Evolutionary conservation across 2,888 invertebrate species (phyloP).

Genomic region (Pollenia amentaria): DNA sequence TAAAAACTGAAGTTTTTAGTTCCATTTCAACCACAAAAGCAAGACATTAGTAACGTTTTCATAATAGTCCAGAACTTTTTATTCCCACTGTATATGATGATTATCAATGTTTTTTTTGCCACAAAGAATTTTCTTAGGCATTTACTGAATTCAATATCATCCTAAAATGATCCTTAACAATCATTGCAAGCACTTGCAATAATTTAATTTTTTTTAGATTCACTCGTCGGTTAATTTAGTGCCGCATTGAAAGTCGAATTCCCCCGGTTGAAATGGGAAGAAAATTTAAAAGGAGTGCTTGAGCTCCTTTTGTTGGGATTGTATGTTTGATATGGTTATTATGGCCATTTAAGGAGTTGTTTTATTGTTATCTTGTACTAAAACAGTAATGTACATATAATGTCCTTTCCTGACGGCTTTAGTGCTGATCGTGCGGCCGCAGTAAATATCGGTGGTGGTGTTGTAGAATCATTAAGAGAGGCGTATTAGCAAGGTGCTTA

Average conservation of each 20-base stretch:
- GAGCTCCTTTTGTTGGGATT: conserved; percentile 49
- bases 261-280: neutral
- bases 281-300: conserved; percentile 22
- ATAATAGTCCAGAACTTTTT: conserved; percentile 26
- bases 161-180: conserved; percentile 49
- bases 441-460: conserved; percentile 1
- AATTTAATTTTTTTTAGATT: conserved; percentile 38
- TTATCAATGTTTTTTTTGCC: neutral
- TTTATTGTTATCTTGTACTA: conserved; percentile 61
- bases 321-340: conserved; percentile 55
- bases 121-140: neutral
- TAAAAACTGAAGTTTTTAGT: too few species aligned
- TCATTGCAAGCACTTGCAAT: conserved; percentile 70
- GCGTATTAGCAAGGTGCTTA: conserved; percentile 74
- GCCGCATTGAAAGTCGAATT: conserved; percentile 45
- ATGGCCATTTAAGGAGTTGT: conserved; percentile 69
- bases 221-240: conserved; percentile 2
- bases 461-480: conserved; percentile 64
- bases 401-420: conserved; percentile 54
- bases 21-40: too few species aligned
- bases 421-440: conserved; percentile 17
- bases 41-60: neutral
- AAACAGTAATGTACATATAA: conserved; percentile 22
- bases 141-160: conserved; percentile 24
- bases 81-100: neutral